A percentile compares a stretch with the other conserved stretches of the same genome.
Conservation (phyloP, 1,140 invertebrate species). For the Aphelenchoides besseyi region DNA sequence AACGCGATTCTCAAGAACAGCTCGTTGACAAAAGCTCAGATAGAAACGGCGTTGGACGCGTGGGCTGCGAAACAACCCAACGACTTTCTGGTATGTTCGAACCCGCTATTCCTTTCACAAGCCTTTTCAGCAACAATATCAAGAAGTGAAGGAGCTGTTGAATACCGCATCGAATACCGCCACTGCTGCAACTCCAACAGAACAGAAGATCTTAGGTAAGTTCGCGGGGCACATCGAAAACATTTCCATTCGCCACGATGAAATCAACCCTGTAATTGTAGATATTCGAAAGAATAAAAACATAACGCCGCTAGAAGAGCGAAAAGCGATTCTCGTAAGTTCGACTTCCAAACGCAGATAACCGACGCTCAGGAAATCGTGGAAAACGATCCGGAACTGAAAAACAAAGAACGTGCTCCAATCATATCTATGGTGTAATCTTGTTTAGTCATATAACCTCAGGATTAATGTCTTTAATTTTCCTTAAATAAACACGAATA, state of each 20-base stretch:
- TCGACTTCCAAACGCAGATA: not conserved
- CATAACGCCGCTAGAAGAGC: not conserved
- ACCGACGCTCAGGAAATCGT: not conserved
- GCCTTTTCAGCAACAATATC: not conserved
- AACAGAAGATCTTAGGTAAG: constrained; percentile 1
- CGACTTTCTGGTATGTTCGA: not conserved
- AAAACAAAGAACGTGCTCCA: not conserved
- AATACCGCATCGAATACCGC: not conserved
- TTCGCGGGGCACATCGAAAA: not conserved
- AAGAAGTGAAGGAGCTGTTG: constrained; percentile 1
- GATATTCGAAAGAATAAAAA: not conserved
- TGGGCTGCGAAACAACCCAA: not conserved
- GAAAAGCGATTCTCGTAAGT: not conserved
- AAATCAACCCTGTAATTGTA: not conserved
- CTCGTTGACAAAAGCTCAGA: constrained; percentile 8
- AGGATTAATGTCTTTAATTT: no score
- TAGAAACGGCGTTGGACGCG: not conserved
- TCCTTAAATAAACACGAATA: no score
- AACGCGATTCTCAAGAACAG: not conserved
- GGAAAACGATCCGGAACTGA: no score
- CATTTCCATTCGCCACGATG: not conserved
- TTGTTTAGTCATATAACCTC: no score
- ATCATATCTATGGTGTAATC: no score
- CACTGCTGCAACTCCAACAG: not conserved
- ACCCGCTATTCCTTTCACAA: not conserved